Evolutionary conservation across 1,140 invertebrate species (phyloP).

Genomic region (Leptestheria dahalacensis): DNA sequence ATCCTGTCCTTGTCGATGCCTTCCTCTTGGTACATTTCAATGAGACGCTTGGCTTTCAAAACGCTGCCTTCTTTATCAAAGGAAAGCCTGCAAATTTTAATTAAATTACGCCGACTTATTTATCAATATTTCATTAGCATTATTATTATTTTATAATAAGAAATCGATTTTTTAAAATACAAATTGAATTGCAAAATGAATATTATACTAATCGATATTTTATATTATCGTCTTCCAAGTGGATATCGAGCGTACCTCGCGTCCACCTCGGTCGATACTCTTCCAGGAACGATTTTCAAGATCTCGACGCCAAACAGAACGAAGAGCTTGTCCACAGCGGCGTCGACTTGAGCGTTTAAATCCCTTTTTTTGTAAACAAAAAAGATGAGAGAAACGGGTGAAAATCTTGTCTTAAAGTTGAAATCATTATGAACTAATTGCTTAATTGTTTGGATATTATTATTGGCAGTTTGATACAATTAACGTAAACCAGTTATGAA

Average conservation of each 20-base stretch:
- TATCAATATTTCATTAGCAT: no score
- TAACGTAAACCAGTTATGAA: no score
- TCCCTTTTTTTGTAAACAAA: slow-evolving; percentile 39
- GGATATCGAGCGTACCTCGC: slow-evolving; percentile 69
- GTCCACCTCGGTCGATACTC: slow-evolving; percentile 98
- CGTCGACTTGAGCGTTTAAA: slow-evolving; percentile 49
- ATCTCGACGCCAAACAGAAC: slow-evolving; percentile 95
- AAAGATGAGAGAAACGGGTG: slow-evolving; percentile 1
- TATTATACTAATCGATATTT: no score
- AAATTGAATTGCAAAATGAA: no score
- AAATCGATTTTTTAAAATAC: no score
- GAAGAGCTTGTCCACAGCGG: slow-evolving; percentile 82
- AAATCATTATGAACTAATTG: neutral
- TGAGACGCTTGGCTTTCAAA: slow-evolving; percentile 72
- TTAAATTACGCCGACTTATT: no score
- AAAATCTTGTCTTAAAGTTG: neutral
- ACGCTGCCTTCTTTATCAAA: slow-evolving; percentile 88
- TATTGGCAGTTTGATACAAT: no score
- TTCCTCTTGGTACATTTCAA: slow-evolving; percentile 72
- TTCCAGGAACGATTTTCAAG: slow-evolving; percentile 90
- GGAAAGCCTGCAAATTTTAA: slow-evolving; percentile 50
- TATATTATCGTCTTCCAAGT: no score
- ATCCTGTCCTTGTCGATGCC: slow-evolving; percentile 85
- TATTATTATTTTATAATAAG: slow-evolving; percentile 15
- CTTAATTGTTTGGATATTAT: neutral